A percentile compares a stretch with the other conserved stretches of the same genome.
Conservation (phyloP, 2,888 invertebrate species). For the Phanerotoma sp. region DNA sequence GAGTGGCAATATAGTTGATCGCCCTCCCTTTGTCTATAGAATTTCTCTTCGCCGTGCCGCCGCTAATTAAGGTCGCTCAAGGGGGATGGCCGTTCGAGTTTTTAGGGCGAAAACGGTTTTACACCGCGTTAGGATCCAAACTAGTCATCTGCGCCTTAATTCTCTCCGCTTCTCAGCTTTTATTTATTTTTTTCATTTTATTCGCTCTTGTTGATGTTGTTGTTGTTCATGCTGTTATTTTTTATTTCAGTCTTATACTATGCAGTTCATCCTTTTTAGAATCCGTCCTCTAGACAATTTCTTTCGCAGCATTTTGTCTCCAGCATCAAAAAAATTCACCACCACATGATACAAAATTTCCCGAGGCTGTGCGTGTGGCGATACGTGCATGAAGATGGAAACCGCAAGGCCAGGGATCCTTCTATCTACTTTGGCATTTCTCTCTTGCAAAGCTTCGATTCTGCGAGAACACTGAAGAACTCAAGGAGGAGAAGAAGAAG, state of each 20-base stretch:
- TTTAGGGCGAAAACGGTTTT: conserved; percentile 40
- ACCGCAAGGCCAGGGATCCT: not conserved
- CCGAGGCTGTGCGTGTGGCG: not conserved
- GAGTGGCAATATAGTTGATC: conserved; percentile 33
- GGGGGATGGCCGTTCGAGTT: conserved; percentile 33
- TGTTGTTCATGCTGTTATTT: conserved; percentile 11
- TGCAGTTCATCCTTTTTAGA: conserved; percentile 1
- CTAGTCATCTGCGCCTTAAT: conserved; percentile 31
- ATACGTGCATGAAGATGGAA: not conserved
- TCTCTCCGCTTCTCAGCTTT: conserved; percentile 6
- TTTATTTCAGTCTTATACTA: too few species aligned
- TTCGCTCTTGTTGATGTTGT: not conserved
- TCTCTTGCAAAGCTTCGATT: not conserved
- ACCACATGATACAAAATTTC: conserved; percentile 6
- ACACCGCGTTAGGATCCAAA: conserved; percentile 39
- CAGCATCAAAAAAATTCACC: not conserved
- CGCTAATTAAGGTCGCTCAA: conserved; percentile 35
- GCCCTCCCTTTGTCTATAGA: conserved; percentile 31
- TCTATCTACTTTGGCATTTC: not conserved
- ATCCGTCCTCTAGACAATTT: not conserved
- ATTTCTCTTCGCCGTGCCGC: conserved; percentile 24
- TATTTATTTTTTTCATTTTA: conserved; percentile 1
- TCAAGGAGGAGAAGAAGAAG: not conserved
- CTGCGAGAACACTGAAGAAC: not conserved
- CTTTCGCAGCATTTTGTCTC: not conserved